Conservation (phyloP, 1,140 invertebrate genomes). For the Euura lappo region DNA sequence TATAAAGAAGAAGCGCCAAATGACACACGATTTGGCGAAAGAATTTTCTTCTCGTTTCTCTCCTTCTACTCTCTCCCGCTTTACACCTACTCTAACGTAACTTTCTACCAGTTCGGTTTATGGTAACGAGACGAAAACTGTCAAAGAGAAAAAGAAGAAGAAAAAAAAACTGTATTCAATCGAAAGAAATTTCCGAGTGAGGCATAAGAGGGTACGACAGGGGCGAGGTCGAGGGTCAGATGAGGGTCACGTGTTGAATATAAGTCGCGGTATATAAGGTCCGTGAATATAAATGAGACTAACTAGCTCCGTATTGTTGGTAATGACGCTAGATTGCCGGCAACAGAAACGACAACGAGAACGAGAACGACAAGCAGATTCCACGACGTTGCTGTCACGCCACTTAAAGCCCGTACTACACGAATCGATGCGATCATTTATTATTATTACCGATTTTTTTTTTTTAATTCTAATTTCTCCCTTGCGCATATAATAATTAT, state of each 20-base stretch:
- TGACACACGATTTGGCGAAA: too few relatives aligned
- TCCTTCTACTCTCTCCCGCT: too few relatives aligned
- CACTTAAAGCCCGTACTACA: neutral
- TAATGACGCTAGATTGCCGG: constrained; percentile 59
- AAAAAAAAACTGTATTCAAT: neutral
- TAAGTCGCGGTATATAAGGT: constrained; percentile 21
- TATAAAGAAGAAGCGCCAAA: too few relatives aligned
- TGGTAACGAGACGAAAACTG: neutral
- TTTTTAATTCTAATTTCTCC: too few relatives aligned
- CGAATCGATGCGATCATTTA: too few relatives aligned
- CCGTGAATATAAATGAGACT: constrained; percentile 61
- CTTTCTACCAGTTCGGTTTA: neutral
- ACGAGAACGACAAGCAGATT: constrained; percentile 15
- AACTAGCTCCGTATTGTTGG: constrained; percentile 59
- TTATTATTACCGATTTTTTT: too few relatives aligned
- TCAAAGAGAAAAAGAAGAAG: neutral
- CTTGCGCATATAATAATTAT: too few relatives aligned
- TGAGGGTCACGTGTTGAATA: constrained; percentile 3
- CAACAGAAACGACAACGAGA: neutral
- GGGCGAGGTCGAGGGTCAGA: neutral
- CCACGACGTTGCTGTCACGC: constrained; percentile 17
- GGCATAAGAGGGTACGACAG: neutral
- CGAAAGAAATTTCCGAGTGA: neutral
- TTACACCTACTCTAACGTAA: too few relatives aligned
- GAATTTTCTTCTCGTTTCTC: too few relatives aligned